Base-by-base conservation (phyloP, 1,140 invertebrate species). In the Hycleus cichorii region DNA sequence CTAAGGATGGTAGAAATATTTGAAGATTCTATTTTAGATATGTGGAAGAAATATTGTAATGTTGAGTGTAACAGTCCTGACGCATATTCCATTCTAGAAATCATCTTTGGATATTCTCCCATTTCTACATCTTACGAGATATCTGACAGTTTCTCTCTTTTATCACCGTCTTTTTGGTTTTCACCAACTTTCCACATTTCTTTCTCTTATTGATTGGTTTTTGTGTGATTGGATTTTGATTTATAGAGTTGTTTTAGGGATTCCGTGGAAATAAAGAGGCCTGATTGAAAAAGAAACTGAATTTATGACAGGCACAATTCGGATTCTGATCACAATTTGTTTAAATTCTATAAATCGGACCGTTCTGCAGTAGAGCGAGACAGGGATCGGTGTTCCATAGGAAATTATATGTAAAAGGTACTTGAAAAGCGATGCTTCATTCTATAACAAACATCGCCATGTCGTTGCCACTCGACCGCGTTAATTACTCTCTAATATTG, bases 171-270 rank as follows among this genome's bases (percentile, higher is more conserved):
- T 32, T 32, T 18, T 18, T 18, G 18, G 18, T 18, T 18, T 32
- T 32, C 32, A 4, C 7, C 32, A 7, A 32, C 7, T 32, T 32
- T 32, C 32, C 18, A 18, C 18, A 18, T 18, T 18, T 18, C 18
- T 43, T 53, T 45, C 51, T 39, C 48, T 46, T 59, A 59, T 59
- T 54, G 58, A 54, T 54, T 49, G 58, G 47, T 49, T 54, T 49
- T 49, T 59, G 50, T 59, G 57, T 32, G 32, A 59, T 59, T 59
- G 58, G 58, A 59, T 59, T 59, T 59, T 59, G 58, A 59, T 59
- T 59, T 59, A 59, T 59, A 45, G 48, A 47, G 42, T 58, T 58
- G 57, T 58, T 58, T 58, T 58, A 58, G 48, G 51, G 47, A 50
- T 57, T 58, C 11, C 39, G 25, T 18, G 47, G 32, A 51, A 50